Conservation (phyloP, 1,140 invertebrate genomes). For the Acyrthosiphon pisum region DNA sequence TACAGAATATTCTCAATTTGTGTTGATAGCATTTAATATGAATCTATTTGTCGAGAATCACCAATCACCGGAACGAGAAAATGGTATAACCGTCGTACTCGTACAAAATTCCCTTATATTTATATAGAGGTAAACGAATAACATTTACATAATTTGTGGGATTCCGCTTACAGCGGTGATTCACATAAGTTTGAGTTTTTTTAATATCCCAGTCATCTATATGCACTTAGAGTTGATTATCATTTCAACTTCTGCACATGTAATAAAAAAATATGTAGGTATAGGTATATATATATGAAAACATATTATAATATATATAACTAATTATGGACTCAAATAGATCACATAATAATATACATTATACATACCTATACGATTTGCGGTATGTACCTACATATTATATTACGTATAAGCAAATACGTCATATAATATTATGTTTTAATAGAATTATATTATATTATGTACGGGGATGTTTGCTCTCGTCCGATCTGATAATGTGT, state of each 20-base stretch:
- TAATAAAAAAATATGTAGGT: not conserved
- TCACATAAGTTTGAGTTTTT: not conserved
- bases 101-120: not conserved
- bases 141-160: not conserved
- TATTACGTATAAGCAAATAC: not conserved
- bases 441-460: not conserved
- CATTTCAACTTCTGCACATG: not conserved
- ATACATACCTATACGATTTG: not conserved
- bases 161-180: not conserved
- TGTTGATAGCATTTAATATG: not conserved
- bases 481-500: not conserved
- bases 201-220: not conserved
- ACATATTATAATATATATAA: not conserved
- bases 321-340: not conserved
- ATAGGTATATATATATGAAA: not conserved
- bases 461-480: not conserved
- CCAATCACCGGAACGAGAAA: not conserved
- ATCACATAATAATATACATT: not conserved
- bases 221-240: not conserved
- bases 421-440: not conserved
- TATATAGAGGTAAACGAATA: not conserved
- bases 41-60: not conserved
- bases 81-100: not conserved
- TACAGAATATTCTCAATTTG: no score
- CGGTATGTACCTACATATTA: not conserved